These are phyloP conservation scores for Erpornis zantholeuca DNA, from an alignment of 2,113 vertebrate species.

Conservation along the genomic window DNA sequence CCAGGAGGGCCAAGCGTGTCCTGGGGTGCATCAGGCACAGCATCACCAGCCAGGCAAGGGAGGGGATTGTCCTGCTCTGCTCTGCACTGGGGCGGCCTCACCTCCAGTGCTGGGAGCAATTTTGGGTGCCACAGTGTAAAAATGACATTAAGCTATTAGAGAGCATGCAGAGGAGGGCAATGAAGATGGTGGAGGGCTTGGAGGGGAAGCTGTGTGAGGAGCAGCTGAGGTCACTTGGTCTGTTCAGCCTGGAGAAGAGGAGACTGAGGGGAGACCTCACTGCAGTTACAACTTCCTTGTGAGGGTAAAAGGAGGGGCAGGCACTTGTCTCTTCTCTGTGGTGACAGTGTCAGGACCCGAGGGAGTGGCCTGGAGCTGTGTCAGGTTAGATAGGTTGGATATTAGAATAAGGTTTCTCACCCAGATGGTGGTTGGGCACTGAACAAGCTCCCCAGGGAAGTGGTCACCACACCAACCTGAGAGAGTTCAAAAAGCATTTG, in stretches of 20 bases:
- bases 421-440: accelerated
- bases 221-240: background rate
- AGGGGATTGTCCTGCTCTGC: background rate
- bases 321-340: background rate
- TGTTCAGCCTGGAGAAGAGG: background rate
- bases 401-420: background rate
- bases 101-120: accelerated
- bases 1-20: accelerated
- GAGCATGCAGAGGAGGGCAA: accelerated
- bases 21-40: background rate
- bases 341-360: background rate
- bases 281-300: accelerated
- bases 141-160: accelerated
- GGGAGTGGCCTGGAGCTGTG: accelerated
- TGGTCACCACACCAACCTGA: background rate
- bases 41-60: accelerated
- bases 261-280: background rate
- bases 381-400: background rate
- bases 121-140: background rate
- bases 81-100: accelerated
- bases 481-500: background rate
- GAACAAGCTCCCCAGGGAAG: background rate
- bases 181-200: background rate
- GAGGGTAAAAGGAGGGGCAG: background rate
- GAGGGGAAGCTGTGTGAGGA: accelerated